These are phyloP conservation scores for Coleophora deauratella DNA, from an alignment of 2,888 invertebrate species.

Conservation along the genomic window DNA sequence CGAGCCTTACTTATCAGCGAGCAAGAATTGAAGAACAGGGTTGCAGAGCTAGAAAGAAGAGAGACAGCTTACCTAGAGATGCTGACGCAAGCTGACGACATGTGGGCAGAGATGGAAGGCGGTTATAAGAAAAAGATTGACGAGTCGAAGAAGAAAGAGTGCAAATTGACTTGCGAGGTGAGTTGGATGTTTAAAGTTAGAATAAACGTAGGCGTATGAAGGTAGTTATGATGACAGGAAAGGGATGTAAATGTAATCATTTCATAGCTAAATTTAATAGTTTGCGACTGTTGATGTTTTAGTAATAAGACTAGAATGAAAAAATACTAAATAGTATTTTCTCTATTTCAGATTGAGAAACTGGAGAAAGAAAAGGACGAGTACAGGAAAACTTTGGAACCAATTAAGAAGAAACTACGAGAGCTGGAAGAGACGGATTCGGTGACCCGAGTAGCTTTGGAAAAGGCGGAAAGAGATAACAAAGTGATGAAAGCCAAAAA, in stretches of 20 bases:
- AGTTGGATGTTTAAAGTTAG: too few relatives aligned
- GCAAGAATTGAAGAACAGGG: conserved; percentile 74
- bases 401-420: conserved; percentile 65
- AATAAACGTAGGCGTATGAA: too few relatives aligned
- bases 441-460: conserved; percentile 65
- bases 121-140: conserved; percentile 76
- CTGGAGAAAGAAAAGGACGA: conserved; percentile 56
- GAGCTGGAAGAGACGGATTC: conserved; percentile 76
- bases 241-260: too few relatives aligned
- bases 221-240: too few relatives aligned
- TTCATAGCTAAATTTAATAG: too few relatives aligned
- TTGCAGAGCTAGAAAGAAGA: conserved; percentile 76
- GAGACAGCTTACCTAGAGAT: conserved; percentile 81
- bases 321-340: neutral
- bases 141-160: conserved; percentile 59
- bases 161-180: conserved; percentile 69
- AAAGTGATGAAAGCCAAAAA: conserved; percentile 63
- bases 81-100: conserved; percentile 80
- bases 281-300: too few relatives aligned
- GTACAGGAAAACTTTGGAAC: conserved; percentile 69
- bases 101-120: conserved; percentile 80
- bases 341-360: conserved; percentile 41
- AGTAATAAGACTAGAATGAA: too few relatives aligned
- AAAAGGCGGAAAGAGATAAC: conserved; percentile 71
- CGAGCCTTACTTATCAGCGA: conserved; percentile 66